Percentiles rank a stretch among this genome's conserved stretches.
These are phyloP conservation scores for Andrena haemorrhoa DNA, from an alignment of 2,888 invertebrate species.

Conservation along the genomic window DNA sequence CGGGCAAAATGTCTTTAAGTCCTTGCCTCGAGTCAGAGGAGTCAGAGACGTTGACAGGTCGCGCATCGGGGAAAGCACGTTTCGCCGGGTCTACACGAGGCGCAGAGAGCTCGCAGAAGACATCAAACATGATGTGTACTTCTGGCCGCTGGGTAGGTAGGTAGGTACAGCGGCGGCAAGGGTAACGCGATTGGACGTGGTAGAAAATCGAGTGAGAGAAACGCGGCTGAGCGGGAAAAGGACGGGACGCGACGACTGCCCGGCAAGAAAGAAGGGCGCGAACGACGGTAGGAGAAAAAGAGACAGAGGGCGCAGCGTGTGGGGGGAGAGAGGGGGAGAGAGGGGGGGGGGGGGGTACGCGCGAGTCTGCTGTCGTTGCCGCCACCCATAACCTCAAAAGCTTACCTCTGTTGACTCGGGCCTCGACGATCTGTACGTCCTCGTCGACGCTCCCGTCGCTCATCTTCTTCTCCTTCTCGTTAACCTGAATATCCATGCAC, in stretches of 20 bases:
- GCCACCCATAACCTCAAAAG: slow-evolving; percentile 75
- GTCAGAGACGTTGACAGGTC: slow-evolving; percentile 56
- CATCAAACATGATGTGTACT: slow-evolving; percentile 37
- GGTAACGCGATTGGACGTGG: slow-evolving; percentile 48
- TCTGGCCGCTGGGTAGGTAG: slow-evolving; percentile 23
- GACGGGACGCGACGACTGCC: slow-evolving; percentile 25
- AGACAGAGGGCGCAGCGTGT: not conserved
- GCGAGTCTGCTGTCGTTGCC: slow-evolving; percentile 63
- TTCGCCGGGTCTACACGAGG: slow-evolving; percentile 65
- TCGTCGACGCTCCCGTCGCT: slow-evolving; percentile 81
- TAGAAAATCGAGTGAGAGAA: slow-evolving; percentile 45
- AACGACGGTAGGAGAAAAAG: slow-evolving; percentile 22
- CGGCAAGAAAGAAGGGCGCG: slow-evolving; percentile 8
- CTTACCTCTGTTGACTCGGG: slow-evolving; percentile 80
- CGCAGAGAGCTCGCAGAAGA: slow-evolving; percentile 39
- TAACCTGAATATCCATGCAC: slow-evolving; percentile 84
- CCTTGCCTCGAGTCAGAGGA: slow-evolving; percentile 30
- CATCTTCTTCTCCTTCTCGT: slow-evolving; percentile 82
- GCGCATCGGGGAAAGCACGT: slow-evolving; percentile 51
- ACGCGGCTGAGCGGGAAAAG: slow-evolving; percentile 32
- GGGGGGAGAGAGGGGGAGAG: slow-evolving; percentile 1
- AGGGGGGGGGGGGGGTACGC: slow-evolving; percentile 48
- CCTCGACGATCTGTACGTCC: slow-evolving; percentile 83
- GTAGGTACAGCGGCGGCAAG: slow-evolving; percentile 12
- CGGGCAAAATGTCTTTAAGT: not conserved